Evolutionary conservation across 2,113 vertebrate genomes (phyloP), one percentile per base, ranked within the genome.

Genomic region (Burhinus bistriatus): DNA sequence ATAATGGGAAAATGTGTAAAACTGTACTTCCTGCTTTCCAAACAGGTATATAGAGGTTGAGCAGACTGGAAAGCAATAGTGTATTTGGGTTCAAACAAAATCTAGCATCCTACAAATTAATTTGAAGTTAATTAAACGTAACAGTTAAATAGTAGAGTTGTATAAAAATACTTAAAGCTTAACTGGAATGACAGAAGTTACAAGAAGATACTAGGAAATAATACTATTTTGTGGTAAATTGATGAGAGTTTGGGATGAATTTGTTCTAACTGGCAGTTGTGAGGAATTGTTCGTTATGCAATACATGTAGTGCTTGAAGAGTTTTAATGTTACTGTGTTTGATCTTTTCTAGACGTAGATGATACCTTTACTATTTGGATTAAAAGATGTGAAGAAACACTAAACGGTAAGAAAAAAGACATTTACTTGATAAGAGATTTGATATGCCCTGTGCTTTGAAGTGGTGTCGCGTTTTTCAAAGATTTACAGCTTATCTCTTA

Each of bases 301-400:
- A 8, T 83, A 34, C 1, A 0, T 65, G 25, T 25, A 49, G 44
- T 76, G 15, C 69, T 73, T 85, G n/a, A 70, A 76, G 47, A 84
- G n/a, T 92, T 87, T 45, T 91, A 92, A 83, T 61, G 6, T 83
- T 75, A 5, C 15, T 92, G 27, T 91, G 32, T 90, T 85, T 94
- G 91, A 64, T 95, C 57, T 93, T 73, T 95, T 93, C 34, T 97
- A 99, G 99, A 83, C 97, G 95, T 98, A 68, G 98, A 98, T 96
- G 94, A 97, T 95, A 96, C 97, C 18, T 99, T 99, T 97, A 96
- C 98, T 93, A 55, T 97, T 92, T 99, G 99, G 99, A 99, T 99
- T 96, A 98, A 98, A 95, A 98, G 94, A 47, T 99, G 99, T 97
- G 98, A 99, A 86, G 99, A 99, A 96, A 98, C 94, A 82, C 96